A percentile compares a stretch with the other conserved stretches of the same genome.
Evolutionary conservation across 2,888 invertebrate species (phyloP).

Genomic region (Dasypogon diadema): DNA sequence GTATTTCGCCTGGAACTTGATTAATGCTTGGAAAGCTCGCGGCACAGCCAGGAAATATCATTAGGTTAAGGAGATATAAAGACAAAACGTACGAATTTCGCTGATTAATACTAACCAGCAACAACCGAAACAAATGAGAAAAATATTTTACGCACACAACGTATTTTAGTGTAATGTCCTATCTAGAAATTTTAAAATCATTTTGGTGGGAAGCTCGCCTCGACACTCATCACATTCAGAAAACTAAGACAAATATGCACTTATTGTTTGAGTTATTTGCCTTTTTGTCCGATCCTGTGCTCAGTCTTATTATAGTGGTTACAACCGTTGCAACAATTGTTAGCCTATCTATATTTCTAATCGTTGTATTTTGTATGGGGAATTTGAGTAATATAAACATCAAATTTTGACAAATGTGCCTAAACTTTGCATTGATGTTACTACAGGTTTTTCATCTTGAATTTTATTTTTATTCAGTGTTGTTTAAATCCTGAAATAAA

Average conservation of each 20-base stretch:
- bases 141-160: conserved; percentile 27
- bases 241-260: background rate
- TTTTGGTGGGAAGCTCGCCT: conserved; percentile 22
- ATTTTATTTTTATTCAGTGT: conserved; percentile 37
- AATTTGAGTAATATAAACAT: conserved; percentile 3
- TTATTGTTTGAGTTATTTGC: conserved; percentile 2
- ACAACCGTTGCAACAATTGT: conserved; percentile 9
- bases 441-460: conserved; percentile 12
- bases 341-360: background rate
- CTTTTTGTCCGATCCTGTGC: background rate
- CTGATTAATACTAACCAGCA: conserved; percentile 36
- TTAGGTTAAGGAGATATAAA: conserved; percentile 64
- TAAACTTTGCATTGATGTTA: conserved; percentile 42
- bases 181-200: conserved; percentile 12
- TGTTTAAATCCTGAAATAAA: conserved; percentile 37
- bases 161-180: conserved; percentile 30
- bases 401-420: conserved; percentile 42
- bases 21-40: conserved; percentile 85
- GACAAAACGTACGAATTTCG: conserved; percentile 60
- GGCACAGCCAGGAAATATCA: conserved; percentile 78
- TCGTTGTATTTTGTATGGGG: conserved; percentile 22
- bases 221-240: conserved; percentile 20
- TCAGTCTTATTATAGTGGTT: conserved; percentile 25
- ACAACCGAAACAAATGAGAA: conserved; percentile 12
- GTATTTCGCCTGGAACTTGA: conserved; percentile 85